Percentiles rank a stretch among this genome's conserved stretches.
Evolutionary conservation across 2,888 invertebrate species (phyloP).

Genomic region (Stenodera caucasica): DNA sequence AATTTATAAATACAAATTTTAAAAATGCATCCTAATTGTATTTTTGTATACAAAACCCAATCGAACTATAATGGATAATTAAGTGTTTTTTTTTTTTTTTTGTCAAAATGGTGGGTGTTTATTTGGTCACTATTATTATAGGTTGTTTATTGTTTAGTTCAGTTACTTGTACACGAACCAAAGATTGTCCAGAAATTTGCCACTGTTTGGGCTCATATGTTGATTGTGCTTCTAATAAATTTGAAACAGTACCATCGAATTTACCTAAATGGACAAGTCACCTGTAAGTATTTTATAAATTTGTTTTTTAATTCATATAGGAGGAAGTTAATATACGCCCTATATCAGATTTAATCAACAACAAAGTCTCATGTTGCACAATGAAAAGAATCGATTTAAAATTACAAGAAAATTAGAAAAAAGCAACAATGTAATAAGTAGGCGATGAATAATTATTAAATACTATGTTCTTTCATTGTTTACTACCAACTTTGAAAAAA

Average conservation of each 20-base stretch:
- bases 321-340: background rate
- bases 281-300: slow-evolving; percentile 63
- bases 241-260: slow-evolving; percentile 68
- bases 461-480: slow-evolving; percentile 11
- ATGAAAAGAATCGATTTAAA: background rate
- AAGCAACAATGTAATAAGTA: background rate
- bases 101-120: slow-evolving; percentile 58
- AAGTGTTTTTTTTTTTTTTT: slow-evolving; percentile 38
- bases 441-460: background rate
- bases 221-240: slow-evolving; percentile 73
- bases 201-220: slow-evolving; percentile 73
- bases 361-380: background rate
- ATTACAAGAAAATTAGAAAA: background rate
- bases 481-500: background rate
- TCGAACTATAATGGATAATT: slow-evolving; percentile 49
- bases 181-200: slow-evolving; percentile 69
- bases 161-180: slow-evolving; percentile 41
- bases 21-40: slow-evolving; percentile 33
- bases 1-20: slow-evolving; percentile 18
- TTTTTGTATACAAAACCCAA: slow-evolving; percentile 35
- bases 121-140: slow-evolving; percentile 34
- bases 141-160: slow-evolving; percentile 41
- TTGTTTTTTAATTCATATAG: slow-evolving; percentile 34
- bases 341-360: slow-evolving; percentile 1
- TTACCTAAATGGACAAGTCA: slow-evolving; percentile 76